phyloP scores from a whole-genome alignment of 2,113 vertebrate species.

The Mobula hypostoma region DNA sequence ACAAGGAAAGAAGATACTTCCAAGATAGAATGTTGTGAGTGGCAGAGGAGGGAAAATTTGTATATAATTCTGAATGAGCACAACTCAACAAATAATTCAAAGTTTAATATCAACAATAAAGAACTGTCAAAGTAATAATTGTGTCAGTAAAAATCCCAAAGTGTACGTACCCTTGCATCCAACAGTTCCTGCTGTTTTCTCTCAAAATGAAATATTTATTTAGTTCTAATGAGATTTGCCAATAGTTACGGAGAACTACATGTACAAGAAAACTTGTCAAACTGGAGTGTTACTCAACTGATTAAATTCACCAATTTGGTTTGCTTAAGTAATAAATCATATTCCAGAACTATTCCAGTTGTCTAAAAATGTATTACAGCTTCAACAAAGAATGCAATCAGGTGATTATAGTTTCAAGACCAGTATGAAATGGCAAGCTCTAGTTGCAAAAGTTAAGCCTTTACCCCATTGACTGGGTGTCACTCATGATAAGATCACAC shows the following conservation, averaged over 20 bases:
- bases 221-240: background rate
- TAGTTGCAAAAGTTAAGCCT: background rate
- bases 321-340: conserved; percentile 8
- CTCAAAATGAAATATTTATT: too few relatives aligned
- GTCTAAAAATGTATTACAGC: background rate
- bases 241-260: background rate
- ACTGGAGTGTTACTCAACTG: background rate
- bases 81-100: background rate
- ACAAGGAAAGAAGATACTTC: too few relatives aligned
- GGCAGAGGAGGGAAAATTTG: too few relatives aligned
- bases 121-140: background rate
- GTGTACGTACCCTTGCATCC: background rate
- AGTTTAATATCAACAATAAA: background rate
- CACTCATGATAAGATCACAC: too few relatives aligned
- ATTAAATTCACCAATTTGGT: background rate
- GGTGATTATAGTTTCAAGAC: background rate
- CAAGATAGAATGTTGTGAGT: too few relatives aligned
- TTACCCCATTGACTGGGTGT: background rate
- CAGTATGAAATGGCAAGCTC: background rate
- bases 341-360: background rate
- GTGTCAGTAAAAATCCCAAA: background rate
- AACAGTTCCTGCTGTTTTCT: background rate
- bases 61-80: too few relatives aligned
- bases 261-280: conserved; percentile 1
- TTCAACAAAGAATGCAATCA: background rate